These are phyloP conservation scores for Crypturellus tataupa DNA, from an alignment of 2,797 vertebrate genomes.

Conservation along the genomic window DNA sequence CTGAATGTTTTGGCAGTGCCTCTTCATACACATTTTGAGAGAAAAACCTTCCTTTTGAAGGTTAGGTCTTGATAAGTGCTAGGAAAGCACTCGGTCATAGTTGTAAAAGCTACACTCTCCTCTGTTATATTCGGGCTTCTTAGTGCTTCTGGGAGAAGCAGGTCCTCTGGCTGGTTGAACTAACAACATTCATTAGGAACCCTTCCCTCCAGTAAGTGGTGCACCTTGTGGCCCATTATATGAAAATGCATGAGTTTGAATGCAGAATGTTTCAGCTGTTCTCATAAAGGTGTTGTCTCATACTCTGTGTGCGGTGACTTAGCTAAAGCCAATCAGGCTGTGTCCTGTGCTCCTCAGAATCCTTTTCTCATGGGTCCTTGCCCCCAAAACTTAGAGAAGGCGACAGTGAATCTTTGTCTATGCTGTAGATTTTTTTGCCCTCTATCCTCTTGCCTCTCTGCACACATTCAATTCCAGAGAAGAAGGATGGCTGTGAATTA, in stretches of 20 bases:
- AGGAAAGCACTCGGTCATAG: neutral
- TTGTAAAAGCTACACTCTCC: neutral
- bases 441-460: neutral
- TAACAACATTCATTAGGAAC: neutral
- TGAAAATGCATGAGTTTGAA: neutral
- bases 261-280: neutral
- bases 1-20: neutral
- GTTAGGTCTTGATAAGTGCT: neutral
- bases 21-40: neutral
- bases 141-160: neutral
- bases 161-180: neutral
- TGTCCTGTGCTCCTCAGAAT: neutral
- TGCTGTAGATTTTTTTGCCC: neutral
- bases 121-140: neutral
- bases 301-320: neutral
- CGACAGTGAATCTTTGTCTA: neutral
- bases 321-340: neutral
- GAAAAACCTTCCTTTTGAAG: neutral
- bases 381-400: neutral
- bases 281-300: neutral
- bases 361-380: neutral
- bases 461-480: neutral
- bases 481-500: neutral
- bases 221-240: rapidly evolving
- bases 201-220: neutral